These are phyloP conservation scores for Eurystomus gularis DNA, from an alignment of 2,113 vertebrate genomes.

Conservation along the genomic window DNA sequence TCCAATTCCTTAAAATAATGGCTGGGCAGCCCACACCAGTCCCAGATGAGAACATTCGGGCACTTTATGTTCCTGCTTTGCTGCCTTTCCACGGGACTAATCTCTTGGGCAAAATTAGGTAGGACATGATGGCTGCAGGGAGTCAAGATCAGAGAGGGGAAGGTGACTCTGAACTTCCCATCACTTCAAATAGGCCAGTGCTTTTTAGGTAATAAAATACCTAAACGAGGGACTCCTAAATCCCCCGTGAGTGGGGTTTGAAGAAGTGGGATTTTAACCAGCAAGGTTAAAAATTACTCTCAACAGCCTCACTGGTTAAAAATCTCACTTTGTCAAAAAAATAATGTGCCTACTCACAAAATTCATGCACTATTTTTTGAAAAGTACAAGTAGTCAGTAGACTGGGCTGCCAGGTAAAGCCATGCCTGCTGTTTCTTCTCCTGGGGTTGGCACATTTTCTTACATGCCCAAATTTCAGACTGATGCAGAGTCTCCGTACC, in stretches of 20 bases:
- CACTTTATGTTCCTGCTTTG: neutral
- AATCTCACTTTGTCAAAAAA: too few species aligned
- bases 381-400: neutral
- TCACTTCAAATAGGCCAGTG: neutral
- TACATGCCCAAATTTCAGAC: neutral
- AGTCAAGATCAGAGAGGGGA: neutral
- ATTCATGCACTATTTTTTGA: neutral
- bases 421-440: neutral
- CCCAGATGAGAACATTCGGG: neutral
- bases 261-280: neutral
- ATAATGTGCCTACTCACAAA: neutral
- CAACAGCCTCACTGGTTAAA: too few species aligned
- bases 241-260: neutral
- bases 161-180: neutral
- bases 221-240: neutral
- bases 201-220: neutral
- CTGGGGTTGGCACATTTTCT: neutral
- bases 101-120: neutral
- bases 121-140: neutral
- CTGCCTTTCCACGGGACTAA: neutral
- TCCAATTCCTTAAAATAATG: neutral
- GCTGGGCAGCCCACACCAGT: neutral
- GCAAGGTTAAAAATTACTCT: too few species aligned
- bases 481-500: neutral
- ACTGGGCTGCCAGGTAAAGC: neutral